Evolutionary conservation across 2,797 vertebrate genomes (phyloP), one percentile per base, ranked within the genome.

Genomic region (Oreochromis mossambicus): DNA sequence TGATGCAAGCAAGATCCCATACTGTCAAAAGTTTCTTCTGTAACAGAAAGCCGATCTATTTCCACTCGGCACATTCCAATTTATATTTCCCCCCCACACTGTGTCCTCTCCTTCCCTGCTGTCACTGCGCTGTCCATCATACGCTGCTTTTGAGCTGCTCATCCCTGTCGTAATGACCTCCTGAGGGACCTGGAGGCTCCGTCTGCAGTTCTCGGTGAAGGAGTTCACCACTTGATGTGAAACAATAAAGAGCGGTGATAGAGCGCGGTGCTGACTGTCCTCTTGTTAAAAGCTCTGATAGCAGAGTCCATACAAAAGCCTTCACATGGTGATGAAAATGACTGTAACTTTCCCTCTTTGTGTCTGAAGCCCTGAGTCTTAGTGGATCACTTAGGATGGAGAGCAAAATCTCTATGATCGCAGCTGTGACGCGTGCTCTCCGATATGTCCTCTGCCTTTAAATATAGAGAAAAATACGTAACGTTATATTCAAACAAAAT

Each of bases 81-180:
- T 93, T 93, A 89, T 91, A 91, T 88, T 82, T 86, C 63, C 80
- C 79, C 51, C 86, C 66, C 24, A 88, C 91, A 83, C 56, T 83
- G 85, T 91, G 83, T 91, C 87, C 82, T 83, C 83, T 90, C 89
- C 80, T 91, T 83, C 85, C 66, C 85, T 83, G 83, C 93, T 93
- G 92, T 95, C 94, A 94, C 87, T 86, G 85, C 14, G 63, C 86
- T 84, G 93, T 92, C 94, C 84, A 46, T 93, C 91, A 94, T 86
- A 55, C 79, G 78, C 89, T 46, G 88, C 89, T 87, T 90, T 81
- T 36, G 77, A 90, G 90, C 90, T 17, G 88, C 91, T 95, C 93
- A 94, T 95, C 92, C 92, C 90, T 80, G 80, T 91, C 89, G 85
- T 96, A 96, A 96, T 96, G 96, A 96, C 95, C 93, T 94, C 95